phyloP scores from a whole-genome alignment of 1,140 invertebrate genomes.

The Cydia splendana region DNA sequence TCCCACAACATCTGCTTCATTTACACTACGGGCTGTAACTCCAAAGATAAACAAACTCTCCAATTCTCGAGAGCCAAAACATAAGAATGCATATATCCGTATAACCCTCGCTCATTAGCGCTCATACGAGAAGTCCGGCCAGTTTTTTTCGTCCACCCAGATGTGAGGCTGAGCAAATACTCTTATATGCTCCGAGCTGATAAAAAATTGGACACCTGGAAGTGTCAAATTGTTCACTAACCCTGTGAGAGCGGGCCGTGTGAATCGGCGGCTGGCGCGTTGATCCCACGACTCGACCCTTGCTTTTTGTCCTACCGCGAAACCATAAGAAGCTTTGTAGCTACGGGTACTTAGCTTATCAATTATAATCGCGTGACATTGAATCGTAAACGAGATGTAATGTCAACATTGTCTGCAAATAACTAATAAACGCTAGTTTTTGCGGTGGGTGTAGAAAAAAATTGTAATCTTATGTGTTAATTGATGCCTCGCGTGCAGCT shows the following conservation, averaged over 20 bases:
- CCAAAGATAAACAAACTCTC: conserved; percentile 59
- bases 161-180: conserved; percentile 74
- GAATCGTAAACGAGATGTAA: conserved; percentile 10
- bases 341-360: conserved; percentile 19
- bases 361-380: conserved; percentile 26
- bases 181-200: conserved; percentile 60
- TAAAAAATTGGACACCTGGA: conserved; percentile 78
- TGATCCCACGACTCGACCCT: conserved; percentile 27
- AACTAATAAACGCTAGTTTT: background rate
- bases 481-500: conserved; percentile 34
- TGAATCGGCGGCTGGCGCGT: conserved; percentile 52
- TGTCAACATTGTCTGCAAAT: conserved; percentile 30
- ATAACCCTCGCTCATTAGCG: conserved; percentile 69
- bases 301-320: conserved; percentile 28
- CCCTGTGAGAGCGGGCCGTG: conserved; percentile 63
- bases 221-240: conserved; percentile 78
- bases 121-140: conserved; percentile 68
- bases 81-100: conserved; percentile 47
- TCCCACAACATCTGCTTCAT: conserved; percentile 57
- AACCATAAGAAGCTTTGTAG: conserved; percentile 22
- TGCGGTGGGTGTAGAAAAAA: background rate
- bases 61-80: conserved; percentile 49
- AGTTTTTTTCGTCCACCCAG: conserved; percentile 69
- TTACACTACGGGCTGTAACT: conserved; percentile 44
- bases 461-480: conserved; percentile 31